Conservation (phyloP, 2,113 vertebrate genomes). For the Odontesthes bonariensis region DNA sequence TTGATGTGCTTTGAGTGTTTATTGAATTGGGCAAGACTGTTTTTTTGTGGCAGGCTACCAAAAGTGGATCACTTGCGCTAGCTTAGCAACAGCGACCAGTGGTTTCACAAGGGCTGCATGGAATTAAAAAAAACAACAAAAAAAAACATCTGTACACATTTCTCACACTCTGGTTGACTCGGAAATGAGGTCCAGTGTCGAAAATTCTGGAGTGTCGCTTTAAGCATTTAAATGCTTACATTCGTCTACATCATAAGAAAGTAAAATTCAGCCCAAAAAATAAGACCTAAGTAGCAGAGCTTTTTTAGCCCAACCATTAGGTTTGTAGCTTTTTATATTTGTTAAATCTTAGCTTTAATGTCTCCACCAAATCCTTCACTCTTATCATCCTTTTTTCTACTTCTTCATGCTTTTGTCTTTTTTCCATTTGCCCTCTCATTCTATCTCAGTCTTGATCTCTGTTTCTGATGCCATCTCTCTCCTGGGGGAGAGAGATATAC, state of each 20-base stretch:
- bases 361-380: conserved; percentile 5
- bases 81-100: too few relatives aligned
- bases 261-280: background rate
- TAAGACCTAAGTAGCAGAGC: background rate
- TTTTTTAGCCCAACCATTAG: conserved; percentile 2
- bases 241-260: background rate
- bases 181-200: too few relatives aligned
- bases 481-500: conserved; percentile 34
- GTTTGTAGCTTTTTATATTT: conserved; percentile 2
- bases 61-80: too few relatives aligned
- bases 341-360: conserved; percentile 9
- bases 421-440: background rate
- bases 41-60: too few relatives aligned
- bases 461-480: conserved; percentile 25
- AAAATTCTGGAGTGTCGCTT: too few relatives aligned
- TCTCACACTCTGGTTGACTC: too few relatives aligned
- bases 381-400: background rate
- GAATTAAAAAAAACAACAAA: too few relatives aligned
- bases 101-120: too few relatives aligned
- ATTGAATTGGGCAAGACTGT: too few relatives aligned
- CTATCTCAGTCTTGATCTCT: conserved; percentile 19
- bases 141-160: too few relatives aligned
- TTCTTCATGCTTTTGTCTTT: background rate
- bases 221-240: background rate
- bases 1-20: too few relatives aligned